Evolutionary conservation across 2,797 vertebrate species (phyloP), one percentile per base, ranked within the genome.

Genomic region (Eospalax fontanierii): DNA sequence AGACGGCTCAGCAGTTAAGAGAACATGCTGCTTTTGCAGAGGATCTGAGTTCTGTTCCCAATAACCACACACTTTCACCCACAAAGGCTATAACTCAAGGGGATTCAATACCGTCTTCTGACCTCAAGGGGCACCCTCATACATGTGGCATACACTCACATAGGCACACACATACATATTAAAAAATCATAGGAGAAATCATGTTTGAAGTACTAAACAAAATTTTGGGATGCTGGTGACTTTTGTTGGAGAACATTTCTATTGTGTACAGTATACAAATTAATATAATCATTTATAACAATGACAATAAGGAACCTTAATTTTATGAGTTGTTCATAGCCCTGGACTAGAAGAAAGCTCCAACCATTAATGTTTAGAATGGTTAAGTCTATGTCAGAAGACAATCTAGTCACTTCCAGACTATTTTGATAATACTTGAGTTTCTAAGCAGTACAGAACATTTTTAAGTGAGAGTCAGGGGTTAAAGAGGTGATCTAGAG

Each of bases 201-300:
- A 54, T 71, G 3, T 76, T 94, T 94, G 50, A 94, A 33, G 7
- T 86, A 65, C 46, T n/a, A 78, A 80, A 40, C 78, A 33, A 30
- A 90, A 91, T 84, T 81, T 54, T 46, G 57, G 38, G 5, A 26
- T 89, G 21, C 24, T 76, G 16, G 15, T 33, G 70, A 2, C 38
- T 86, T 95, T 94, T 89, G 43, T 59, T 22, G 57, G 12, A 71
- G 73, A 92, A 57, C 11, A 73, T 89, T 74, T 43, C 24, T 70
- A 90, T 78, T 22, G 65, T 74, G 63, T 75, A 19, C 4, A 19
- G 6, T 76, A 43, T 57, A 2, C 9, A 22, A 79, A 6, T 92
- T 89, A 35, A 26, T 86, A 74, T 26, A 68, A 54, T 78, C 78
- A 78, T 90, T 87, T 54, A 63, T 84, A 81, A 33, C 28, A 57